phyloP scores from a whole-genome alignment of 2,797 vertebrate genomes.

The Protonibea diacanthus region DNA sequence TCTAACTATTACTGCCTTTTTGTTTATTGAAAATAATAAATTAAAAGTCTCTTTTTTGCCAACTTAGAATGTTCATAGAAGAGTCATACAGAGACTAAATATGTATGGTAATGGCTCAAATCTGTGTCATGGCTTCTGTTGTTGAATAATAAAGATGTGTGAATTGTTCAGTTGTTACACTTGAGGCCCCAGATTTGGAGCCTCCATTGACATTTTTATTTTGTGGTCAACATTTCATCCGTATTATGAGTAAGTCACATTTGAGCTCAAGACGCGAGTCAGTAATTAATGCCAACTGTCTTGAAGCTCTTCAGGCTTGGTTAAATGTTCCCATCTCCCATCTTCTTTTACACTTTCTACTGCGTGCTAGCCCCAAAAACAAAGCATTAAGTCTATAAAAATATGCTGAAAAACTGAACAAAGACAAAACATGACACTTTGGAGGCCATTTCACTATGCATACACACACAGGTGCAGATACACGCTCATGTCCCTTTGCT shows the following conservation, averaged over 20 bases:
- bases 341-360: slow-evolving; percentile 8
- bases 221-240: neutral
- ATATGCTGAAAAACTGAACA: slow-evolving; percentile 19
- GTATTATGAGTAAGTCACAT: neutral
- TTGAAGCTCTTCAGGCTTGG: neutral
- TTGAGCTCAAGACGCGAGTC: neutral
- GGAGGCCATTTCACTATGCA: slow-evolving; percentile 43
- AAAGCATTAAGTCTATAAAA: slow-evolving; percentile 26
- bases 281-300: slow-evolving; percentile 11
- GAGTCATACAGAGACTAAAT: neutral
- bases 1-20: neutral
- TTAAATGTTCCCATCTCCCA: neutral
- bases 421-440: slow-evolving; percentile 37
- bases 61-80: neutral
- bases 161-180: neutral
- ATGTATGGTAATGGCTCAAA: neutral
- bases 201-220: neutral
- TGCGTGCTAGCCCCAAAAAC: neutral
- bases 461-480: slow-evolving; percentile 37
- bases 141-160: neutral
- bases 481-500: slow-evolving; percentile 37
- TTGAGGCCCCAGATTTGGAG: neutral
- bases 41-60: neutral
- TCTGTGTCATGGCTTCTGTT: neutral
- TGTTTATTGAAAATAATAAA: neutral